phyloP scores from a whole-genome alignment of 2,888 invertebrate genomes.

The Nezara viridula region DNA sequence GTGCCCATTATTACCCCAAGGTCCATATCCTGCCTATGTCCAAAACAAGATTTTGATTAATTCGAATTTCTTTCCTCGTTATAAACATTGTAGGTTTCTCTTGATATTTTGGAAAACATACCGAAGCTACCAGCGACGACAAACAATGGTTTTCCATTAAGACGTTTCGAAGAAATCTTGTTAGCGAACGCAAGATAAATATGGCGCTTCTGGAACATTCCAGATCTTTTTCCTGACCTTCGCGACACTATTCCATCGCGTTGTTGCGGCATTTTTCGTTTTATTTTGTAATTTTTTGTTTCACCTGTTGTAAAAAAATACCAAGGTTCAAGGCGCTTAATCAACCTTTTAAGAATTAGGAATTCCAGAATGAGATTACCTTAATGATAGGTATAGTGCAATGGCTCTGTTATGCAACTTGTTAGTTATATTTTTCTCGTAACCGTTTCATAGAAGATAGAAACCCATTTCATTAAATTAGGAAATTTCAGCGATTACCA shows the following conservation, averaged over 20 bases:
- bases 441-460: neutral
- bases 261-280: neutral
- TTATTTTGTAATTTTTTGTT: neutral
- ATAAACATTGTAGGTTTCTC: no score
- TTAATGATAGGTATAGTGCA: neutral
- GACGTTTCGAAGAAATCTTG: neutral
- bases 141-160: conserved; percentile 3
- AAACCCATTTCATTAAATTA: neutral
- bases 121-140: neutral
- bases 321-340: neutral
- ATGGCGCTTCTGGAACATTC: neutral
- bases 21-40: no score
- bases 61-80: no score
- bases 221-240: conserved; percentile 2
- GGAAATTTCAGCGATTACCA: neutral
- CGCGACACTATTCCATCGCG: neutral
- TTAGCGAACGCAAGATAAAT: neutral
- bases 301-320: neutral
- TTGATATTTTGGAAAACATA: conserved; percentile 6
- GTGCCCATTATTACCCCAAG: no score
- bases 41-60: no score
- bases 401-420: neutral
- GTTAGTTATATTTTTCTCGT: neutral
- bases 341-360: neutral
- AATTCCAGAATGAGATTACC: neutral